Conservation (phyloP, 2,113 vertebrate genomes). For the Excalfactoria chinensis region DNA sequence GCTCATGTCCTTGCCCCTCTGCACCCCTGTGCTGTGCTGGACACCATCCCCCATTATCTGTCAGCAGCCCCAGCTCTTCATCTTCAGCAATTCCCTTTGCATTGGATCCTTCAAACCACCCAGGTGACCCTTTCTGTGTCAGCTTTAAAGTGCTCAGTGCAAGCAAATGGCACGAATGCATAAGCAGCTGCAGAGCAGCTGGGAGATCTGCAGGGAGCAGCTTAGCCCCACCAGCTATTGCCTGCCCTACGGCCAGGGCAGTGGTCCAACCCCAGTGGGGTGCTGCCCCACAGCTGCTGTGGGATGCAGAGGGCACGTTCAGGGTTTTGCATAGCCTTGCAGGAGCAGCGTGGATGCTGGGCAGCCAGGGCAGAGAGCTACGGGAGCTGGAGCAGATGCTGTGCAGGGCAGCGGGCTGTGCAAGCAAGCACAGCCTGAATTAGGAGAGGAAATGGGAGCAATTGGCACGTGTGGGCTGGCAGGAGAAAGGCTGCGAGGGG, state of each 20-base stretch:
- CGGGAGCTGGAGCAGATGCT: neutral
- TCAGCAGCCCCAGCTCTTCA: neutral
- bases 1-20: neutral
- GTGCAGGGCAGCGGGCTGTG: accelerated
- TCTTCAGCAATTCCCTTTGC: neutral
- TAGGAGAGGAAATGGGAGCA: neutral
- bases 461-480: slow-evolving; percentile 50
- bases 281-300: neutral
- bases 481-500: slow-evolving; percentile 28
- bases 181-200: accelerated
- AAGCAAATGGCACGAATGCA: neutral
- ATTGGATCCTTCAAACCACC: neutral
- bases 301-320: neutral
- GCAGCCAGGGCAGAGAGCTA: neutral
- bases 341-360: neutral
- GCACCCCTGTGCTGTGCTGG: neutral
- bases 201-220: neutral
- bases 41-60: neutral
- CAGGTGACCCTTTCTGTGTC: neutral
- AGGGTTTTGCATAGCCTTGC: accelerated
- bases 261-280: accelerated
- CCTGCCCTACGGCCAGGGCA: neutral
- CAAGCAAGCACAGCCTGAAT: neutral
- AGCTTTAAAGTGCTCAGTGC: neutral
- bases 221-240: neutral